Conservation (phyloP, 2,113 vertebrate genomes). For the Leucopternis melanops region DNA sequence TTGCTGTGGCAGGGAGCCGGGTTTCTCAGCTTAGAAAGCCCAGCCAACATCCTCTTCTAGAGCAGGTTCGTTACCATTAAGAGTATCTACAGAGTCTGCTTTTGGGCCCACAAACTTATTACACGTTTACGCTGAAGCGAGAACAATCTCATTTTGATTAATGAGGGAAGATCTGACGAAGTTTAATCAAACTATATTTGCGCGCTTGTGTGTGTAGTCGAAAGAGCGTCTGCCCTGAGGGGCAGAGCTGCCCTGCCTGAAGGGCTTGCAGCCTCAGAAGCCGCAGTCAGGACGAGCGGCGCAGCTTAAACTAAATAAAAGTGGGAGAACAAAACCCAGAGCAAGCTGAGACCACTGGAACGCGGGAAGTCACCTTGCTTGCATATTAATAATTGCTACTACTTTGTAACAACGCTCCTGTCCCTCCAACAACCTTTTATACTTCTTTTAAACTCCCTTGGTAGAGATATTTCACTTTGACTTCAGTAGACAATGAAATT, state of each 20-base stretch:
- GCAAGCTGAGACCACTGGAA: background rate
- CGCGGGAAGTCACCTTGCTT: background rate
- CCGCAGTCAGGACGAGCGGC: background rate
- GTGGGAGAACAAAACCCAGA: background rate
- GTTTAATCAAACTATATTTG: background rate
- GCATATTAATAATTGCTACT: background rate
- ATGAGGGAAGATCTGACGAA: background rate
- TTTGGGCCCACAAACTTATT: background rate
- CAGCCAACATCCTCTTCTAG: background rate
- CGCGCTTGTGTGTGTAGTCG: accelerated
- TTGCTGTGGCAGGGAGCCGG: background rate
- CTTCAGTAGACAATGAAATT: background rate
- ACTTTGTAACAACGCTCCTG: background rate
- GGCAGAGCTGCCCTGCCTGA: background rate
- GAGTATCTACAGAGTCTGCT: background rate
- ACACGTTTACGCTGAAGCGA: background rate
- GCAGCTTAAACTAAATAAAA: background rate
- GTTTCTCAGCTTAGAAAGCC: background rate
- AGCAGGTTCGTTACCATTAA: background rate
- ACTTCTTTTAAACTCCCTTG: background rate
- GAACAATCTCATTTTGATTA: background rate
- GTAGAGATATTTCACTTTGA: background rate
- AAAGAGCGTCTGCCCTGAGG: background rate
- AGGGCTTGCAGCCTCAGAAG: background rate
- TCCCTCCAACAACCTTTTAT: background rate